phyloP scores from a whole-genome alignment of 2,888 invertebrate genomes.

The Drosophila aldrichi region DNA sequence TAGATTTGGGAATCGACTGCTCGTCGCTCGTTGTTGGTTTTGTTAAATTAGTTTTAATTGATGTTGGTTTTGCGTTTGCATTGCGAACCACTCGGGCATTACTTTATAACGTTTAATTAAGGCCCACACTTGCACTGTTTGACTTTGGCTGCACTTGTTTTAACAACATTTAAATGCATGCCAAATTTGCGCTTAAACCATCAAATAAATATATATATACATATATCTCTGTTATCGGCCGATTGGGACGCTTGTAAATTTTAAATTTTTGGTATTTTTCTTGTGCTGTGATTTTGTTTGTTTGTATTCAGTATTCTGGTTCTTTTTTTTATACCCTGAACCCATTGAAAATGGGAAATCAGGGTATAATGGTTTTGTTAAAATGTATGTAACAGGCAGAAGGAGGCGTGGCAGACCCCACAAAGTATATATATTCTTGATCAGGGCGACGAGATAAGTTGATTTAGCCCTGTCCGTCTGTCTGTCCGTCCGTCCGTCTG shows the following conservation, averaged over 20 bases:
- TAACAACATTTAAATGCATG: conserved; percentile 53
- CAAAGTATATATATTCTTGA: too few species aligned
- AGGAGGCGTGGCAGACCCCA: too few species aligned
- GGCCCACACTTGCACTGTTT: conserved; percentile 67
- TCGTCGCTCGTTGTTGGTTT: conserved; percentile 24
- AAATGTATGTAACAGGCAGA: too few species aligned
- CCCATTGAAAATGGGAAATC: too few species aligned
- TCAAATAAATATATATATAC: conserved; percentile 8
- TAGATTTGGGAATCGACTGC: conserved; percentile 9
- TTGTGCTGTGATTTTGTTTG: conserved; percentile 71
- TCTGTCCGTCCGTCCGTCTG: too few species aligned
- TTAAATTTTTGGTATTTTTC: conserved; percentile 57
- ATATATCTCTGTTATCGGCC: conserved; percentile 9
- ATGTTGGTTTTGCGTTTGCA: conserved; percentile 28
- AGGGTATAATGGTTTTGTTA: too few species aligned
- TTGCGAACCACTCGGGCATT: conserved; percentile 59
- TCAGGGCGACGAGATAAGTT: too few species aligned
- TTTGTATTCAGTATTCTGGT: neutral
- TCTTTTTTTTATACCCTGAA: too few species aligned
- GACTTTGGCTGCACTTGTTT: conserved; percentile 64
- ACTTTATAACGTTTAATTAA: conserved; percentile 76
- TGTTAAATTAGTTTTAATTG: conserved; percentile 19
- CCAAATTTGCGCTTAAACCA: conserved; percentile 50
- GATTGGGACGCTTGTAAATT: conserved; percentile 31
- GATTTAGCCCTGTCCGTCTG: too few species aligned